Evolutionary conservation across 2,797 vertebrate genomes (phyloP), one percentile per base, ranked within the genome.

Genomic region (Megalops cyprinoides): DNA sequence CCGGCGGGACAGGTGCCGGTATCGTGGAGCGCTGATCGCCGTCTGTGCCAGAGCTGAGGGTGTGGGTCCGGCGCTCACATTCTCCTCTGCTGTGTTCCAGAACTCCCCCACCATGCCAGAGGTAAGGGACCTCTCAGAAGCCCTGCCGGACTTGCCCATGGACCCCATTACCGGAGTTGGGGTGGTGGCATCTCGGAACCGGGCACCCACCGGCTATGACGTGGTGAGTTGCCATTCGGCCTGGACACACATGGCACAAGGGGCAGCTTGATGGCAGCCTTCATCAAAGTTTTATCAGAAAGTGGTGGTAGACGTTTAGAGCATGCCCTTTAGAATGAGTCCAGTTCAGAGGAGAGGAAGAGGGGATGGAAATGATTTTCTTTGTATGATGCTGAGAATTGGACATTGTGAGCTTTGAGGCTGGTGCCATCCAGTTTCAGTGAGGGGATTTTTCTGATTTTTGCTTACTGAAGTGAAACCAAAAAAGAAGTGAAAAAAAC

Each of bases 111-210:
- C 90, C 39, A 99, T 99, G 98, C 98, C 97, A 83, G 98, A 99
- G 90, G 96, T 99, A 79, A 95, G 96, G 76, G 98, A 99, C 28
- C 96, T 99, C 53, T 96, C 95, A 0, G 98, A 99, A 82, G 96
- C 97, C 75, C 87, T 99, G 91, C 97, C 97, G 0, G 97, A 99
- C 74, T 87, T 96, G 86, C 89, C 95, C 0, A 96, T 98, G 97
- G 97, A 99, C 88, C 98, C 98, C 77, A 98, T 99, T 90, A 99
- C 98, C 0, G 98, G 98, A 0, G 97, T 99, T 0, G 97, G 97
- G 1, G 97, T 99, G 14, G 95, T 99, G 0, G 97, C 97, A 0
- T 97, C 97, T 49, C 95, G 97, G 87, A 97, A 96, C 92, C 92
- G 97, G 65, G 98, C 97, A 0, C 98, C 98, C 0, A 95, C 96